Base-by-base conservation (phyloP, 2,888 invertebrate genomes). In the Linnaemya tessellans region DNA sequence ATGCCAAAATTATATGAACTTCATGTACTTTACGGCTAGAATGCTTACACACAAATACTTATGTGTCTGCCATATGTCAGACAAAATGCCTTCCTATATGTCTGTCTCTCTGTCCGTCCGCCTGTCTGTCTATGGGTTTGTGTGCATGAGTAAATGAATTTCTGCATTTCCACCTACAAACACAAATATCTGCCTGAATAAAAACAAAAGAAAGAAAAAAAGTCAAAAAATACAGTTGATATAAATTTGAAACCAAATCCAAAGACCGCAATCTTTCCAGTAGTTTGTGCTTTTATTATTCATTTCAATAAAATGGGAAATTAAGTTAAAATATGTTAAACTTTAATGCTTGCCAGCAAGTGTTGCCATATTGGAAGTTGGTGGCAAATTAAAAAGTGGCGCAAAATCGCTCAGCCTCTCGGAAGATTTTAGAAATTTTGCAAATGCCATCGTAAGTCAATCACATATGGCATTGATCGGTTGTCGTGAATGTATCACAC, bases 221-320 rank as follows among this genome's bases (percentile, higher is more conserved):
- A 71, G 25, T 65, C n/a, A 60, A 68, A 54, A 68, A 62, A 73
- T 9, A 64, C 64, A 80, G 43, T 67, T 70, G 35, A 62, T 58
- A 58, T 51, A 60, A 51, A 46, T 30, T 73, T 30, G 54, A 54
- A 71, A 64, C 35, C 43, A 60, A 71, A 81, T 51, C 77, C 62
- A 73, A 78, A 84, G 71, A 81, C 84, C 84, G 62, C 62, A 84
- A 84, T 81, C 73, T 84, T 77, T 73, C 67, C 51, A 68, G 49
- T 62, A 67, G 67, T 73, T 81, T 78, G 81, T 84, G 78, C 56
- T 67, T 78, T 68, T 73, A 54, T 73, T 81, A 25, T 56, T 62
- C 13, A 22, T n/a, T 54, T 41, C 49, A 74, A 65, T 73, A 67
- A 60, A 67, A 80, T 15, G n/a, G 68, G 25, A 81, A 77, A 81